These are phyloP conservation scores for Littorina saxatilis DNA, from an alignment of 1,140 invertebrate species.

Conservation along the genomic window DNA sequence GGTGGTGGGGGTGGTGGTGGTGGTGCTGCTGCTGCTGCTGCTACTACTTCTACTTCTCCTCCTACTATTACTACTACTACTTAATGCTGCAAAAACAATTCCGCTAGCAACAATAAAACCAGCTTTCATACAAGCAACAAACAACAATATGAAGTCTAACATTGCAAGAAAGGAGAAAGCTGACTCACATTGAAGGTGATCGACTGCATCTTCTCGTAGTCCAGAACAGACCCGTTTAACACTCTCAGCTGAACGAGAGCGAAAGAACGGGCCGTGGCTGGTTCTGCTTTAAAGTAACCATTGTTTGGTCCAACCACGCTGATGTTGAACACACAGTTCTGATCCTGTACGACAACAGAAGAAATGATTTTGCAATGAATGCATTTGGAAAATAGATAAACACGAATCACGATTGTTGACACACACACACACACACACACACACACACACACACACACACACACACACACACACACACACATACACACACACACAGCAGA, in stretches of 20 bases:
- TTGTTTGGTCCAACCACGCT: not conserved
- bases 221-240: conserved; percentile 33
- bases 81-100: no score
- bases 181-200: conserved; percentile 39
- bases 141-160: no score
- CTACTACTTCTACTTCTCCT: no score
- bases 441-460: conserved; percentile 5
- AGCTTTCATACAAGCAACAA: no score
- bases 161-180: no score
- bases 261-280: not conserved
- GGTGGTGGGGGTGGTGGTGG: no score
- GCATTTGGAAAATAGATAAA: no score
- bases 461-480: conserved; percentile 26
- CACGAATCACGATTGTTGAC: not conserved
- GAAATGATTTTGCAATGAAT: not conserved
- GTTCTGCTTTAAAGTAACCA: conserved; percentile 17
- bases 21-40: no score
- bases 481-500: conserved; percentile 14
- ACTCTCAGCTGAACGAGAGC: conserved; percentile 34
- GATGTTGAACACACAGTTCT: conserved; percentile 6
- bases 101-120: no score
- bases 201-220: conserved; percentile 33
- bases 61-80: no score
- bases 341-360: not conserved
- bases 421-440: conserved; percentile 23